These are phyloP conservation scores for Octomys mimax DNA, from an alignment of 2,797 vertebrate genomes.

Conservation along the genomic window DNA sequence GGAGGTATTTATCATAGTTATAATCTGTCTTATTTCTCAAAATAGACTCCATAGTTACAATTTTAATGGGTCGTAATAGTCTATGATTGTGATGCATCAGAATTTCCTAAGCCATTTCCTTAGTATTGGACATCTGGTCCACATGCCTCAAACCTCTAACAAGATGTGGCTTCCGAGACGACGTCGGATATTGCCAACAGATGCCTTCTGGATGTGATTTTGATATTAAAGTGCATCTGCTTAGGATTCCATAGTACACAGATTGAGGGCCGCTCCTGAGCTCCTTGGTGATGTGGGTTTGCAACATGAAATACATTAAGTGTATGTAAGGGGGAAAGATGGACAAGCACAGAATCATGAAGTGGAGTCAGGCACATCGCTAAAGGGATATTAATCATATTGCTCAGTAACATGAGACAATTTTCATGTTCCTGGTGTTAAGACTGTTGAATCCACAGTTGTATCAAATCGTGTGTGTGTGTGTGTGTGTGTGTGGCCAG, in stretches of 20 bases:
- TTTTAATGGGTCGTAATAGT: background rate
- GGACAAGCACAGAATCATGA: background rate
- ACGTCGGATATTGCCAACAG: constrained; percentile 31
- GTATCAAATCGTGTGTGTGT: background rate
- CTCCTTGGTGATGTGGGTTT: background rate
- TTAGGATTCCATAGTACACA: constrained; percentile 34
- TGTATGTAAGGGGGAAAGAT: background rate
- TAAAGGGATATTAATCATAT: background rate
- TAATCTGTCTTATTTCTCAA: constrained; percentile 2
- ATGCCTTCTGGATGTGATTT: constrained; percentile 52
- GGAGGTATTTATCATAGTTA: background rate
- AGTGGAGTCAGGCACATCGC: background rate
- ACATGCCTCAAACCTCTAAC: constrained; percentile 58
- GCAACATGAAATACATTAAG: background rate
- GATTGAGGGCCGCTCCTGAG: background rate
- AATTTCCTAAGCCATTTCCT: constrained; percentile 35
- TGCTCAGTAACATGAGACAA: background rate
- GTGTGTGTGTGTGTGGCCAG: too few relatives aligned
- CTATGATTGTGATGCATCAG: background rate
- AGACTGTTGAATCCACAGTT: background rate
- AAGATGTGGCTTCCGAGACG: constrained; percentile 32
- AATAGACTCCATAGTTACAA: background rate
- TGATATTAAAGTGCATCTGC: background rate
- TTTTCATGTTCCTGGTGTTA: background rate
- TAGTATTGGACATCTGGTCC: constrained; percentile 41